Evolutionary conservation across 2,113 vertebrate species (phyloP), one percentile per base, ranked within the genome.

Genomic region (Oryzias woworae): DNA sequence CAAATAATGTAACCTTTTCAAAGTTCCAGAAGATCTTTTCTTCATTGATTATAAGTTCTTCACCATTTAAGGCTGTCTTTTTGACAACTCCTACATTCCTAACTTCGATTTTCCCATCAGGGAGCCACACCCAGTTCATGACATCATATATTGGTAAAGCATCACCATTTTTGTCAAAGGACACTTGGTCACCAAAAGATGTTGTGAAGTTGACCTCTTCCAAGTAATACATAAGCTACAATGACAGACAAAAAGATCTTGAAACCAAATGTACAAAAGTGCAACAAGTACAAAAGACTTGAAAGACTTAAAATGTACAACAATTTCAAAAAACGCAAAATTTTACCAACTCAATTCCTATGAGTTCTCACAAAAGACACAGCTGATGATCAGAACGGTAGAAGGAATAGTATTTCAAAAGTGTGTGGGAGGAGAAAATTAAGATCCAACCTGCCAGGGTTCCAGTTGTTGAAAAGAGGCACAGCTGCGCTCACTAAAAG

Each of bases 91-190:
- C 89, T 2, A 92, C 82, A 57, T 43, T 87, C 18, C 77, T 66
- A 26, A 88, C 44, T 28, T 76, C 46, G 0, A 75, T 71, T 31
- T 49, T 58, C 16, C 85, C 87, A 47, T 87, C 83, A 20, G 72
- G 72, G 18, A 83, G 79, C 75, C 48, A 76, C 26, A 80, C 53
- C 91, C 91, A 92, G 77, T 90, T 91, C 80, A 91, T 75, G 7
- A 92, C 57, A 49, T 92, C 91, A 59, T 92, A 92, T 15, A 90
- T 90, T 53, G 89, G 86, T 50, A 90, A 49, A n/a, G 85, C 89
- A 62, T 92, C 85, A 3, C 91, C 91, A 49, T 91, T 91, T 3
- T 86, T 44, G 42, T 92, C 90, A 78, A 92, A 92, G 4, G 85
- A 87, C 12, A 92, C 85, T 58, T 73, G 59, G 57, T 92, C 90